Conservation (phyloP, 30 jellyfish, hydroid and myxozoan species). For the Rhopilema esculentum region DNA sequence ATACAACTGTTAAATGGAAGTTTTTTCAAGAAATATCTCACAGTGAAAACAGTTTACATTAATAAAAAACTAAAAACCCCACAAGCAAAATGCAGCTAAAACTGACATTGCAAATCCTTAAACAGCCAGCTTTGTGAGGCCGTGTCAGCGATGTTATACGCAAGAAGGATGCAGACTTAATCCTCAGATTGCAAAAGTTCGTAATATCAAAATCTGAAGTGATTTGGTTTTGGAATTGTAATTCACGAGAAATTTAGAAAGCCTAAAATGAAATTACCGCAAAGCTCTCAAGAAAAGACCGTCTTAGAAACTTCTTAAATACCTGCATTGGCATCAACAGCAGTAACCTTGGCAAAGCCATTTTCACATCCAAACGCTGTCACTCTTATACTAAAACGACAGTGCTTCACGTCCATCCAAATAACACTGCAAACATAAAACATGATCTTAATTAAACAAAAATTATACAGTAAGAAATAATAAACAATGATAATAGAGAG, state of each 20-base stretch:
- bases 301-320: not conserved
- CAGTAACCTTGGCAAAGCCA: slow-evolving; percentile 76
- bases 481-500: no score
- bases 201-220: no score
- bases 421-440: slow-evolving; percentile 63
- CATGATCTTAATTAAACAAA: not conserved
- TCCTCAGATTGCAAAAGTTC: no score
- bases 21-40: not conserved
- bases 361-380: slow-evolving; percentile 94
- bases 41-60: no score
- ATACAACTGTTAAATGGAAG: not conserved
- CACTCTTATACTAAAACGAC: slow-evolving; percentile 54
- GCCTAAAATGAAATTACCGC: not conserved
- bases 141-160: no score
- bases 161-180: no score
- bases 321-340: slow-evolving; percentile 49
- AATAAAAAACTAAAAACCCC: no score
- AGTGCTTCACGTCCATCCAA: slow-evolving; percentile 90
- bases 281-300: not conserved
- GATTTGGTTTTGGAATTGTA: not conserved
- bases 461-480: no score
- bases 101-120: not conserved
- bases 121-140: not conserved
- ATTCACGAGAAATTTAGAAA: not conserved
- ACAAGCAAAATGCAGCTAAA: not conserved